Evolutionary conservation across 2,113 vertebrate genomes (phyloP), one percentile per base, ranked within the genome.

Genomic region (Pseudorasbora parva): DNA sequence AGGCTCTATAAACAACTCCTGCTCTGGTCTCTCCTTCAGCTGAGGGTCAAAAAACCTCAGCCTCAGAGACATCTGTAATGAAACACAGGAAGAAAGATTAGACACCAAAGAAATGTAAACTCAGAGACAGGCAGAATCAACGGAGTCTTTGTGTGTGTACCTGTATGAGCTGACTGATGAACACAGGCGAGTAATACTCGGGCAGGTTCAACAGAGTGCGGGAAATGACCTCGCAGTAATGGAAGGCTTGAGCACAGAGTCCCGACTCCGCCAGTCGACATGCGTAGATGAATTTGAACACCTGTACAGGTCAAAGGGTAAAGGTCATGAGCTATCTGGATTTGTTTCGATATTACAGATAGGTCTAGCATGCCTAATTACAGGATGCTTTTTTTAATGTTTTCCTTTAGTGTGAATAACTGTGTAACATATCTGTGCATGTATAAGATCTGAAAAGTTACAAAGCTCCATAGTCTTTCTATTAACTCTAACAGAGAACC

Each of bases 201-300:
- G 97, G 96, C 72, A 94, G 93, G 21, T 59, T 85, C n/a, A 98
- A 94, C 82, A 99, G 68, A 10, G 91, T 93, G 88, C 88, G 95
- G n/a, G 97, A 95, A 51, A 99, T 96, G n/a, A 96, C 96, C 89
- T 99, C 98, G 47, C 97, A 99, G 87, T 99, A 99, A 86, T 98
- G 97, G 85, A 99, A 99, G 77, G 98, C 97, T 87, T 99, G 98
- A 0, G 96, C 95, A 27, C 96, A 94, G 0, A 99, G 95, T 2
- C 98, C 98, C 69, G 94, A 90, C 86, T 99, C 98, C 7, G 97
- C 98, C 86, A 99, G 91, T 8, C 97, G 95, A 87, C 97, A 99
- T 15, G 96, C 96, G 56, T 99, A 99, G 91, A 99, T 95, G 92
- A 99, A 97, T 83, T 98, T 99, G 86, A 96, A 99, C 83, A 99